Base-by-base conservation (phyloP, 2,888 invertebrate species). In the Eupithecia vulgata region DNA sequence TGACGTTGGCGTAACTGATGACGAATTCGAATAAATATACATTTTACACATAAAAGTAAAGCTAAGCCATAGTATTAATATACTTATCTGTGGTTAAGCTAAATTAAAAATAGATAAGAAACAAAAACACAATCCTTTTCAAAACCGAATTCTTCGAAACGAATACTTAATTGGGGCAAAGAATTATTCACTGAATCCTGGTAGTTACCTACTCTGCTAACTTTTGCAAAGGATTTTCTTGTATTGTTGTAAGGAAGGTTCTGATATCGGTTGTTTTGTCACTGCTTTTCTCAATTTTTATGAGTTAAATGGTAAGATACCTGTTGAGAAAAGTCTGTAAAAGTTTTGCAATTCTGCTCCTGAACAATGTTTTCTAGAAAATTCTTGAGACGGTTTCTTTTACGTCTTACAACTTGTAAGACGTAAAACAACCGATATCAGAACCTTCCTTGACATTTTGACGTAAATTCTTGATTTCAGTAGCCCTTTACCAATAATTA, bases 51-150 rank as follows among this genome's bases (percentile, higher is more conserved):
- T n/a, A n/a, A n/a, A n/a, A n/a, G n/a, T n/a, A n/a, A n/a, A n/a
- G n/a, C n/a, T n/a, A n/a, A n/a, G n/a, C n/a, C n/a, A n/a, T n/a
- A n/a, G n/a, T n/a, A n/a, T n/a, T n/a, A n/a, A n/a, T n/a, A n/a
- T n/a, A n/a, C n/a, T n/a, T n/a, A n/a, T n/a, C n/a, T n/a, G n/a
- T n/a, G n/a, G n/a, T n/a, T n/a, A n/a, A n/a, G n/a, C n/a, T n/a
- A n/a, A n/a, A n/a, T n/a, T n/a, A n/a, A n/a, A n/a, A n/a, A n/a
- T n/a, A n/a, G n/a, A n/a, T n/a, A n/a, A n/a, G n/a, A n/a, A n/a
- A n/a, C n/a, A n/a, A n/a, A n/a, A n/a, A n/a, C n/a, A n/a, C 10
- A 57, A 52, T 45, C 45, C 45, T n/a, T 52, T 52, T 52, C 48
- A 25, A 57, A 25, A 57, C 57, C 5, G 12, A 25, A 57, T 25